Base-by-base conservation (phyloP, 2,113 vertebrate species). In the Brachionichthys hirsutus region DNA sequence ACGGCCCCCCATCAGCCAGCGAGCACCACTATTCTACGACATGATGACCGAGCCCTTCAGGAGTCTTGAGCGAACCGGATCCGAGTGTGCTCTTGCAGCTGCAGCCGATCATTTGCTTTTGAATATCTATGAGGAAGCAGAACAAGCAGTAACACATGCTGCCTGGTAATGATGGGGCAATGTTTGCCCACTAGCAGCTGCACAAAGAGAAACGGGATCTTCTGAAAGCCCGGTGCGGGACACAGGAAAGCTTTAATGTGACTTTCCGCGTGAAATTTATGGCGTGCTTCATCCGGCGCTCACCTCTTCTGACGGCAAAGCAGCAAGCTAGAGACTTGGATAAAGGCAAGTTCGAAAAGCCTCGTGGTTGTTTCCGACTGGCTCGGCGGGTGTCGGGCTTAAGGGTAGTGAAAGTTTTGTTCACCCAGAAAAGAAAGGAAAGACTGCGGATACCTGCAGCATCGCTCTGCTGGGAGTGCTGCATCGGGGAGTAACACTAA, bases 131-230 rank as follows among this genome's bases (percentile, higher is more conserved):
- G 56, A 44, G 30, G 24, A 70, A 51, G 8, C 41, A 12, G 16
- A 38, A 30, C 5, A 43, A 54, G 42, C 48, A 22, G 47, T 52
- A 53, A 53, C 49, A 49, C 44, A 34, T 6, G 34, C 12, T 35
- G 46, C 42, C 58, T 17, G n/a, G 20, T 70, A 64, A 73, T 60
- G 46, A 52, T 46, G 54, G 12, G 59, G 52, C 19, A 3, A 16
- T 18, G 48, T 57, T 62, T 38, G 40, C 44, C 58, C 1, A 8
- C 67, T 19, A 60, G 47, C 63, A 36, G 34, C 56, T 13, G 45
- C 54, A 40, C 47, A 50, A 61, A 24, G 14, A 49, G 1, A 42
- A 34, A 49, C 5, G 0, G 47, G 9, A 42, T 62, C n/a, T 7
- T 68, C 53, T 63, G 53, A 60, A 61, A 18, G 30, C 24, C 11